Percentiles rank a stretch among this genome's conserved stretches.
phyloP scores from a whole-genome alignment of 2,113 vertebrate genomes.

The Illadopsis cleaveri region DNA sequence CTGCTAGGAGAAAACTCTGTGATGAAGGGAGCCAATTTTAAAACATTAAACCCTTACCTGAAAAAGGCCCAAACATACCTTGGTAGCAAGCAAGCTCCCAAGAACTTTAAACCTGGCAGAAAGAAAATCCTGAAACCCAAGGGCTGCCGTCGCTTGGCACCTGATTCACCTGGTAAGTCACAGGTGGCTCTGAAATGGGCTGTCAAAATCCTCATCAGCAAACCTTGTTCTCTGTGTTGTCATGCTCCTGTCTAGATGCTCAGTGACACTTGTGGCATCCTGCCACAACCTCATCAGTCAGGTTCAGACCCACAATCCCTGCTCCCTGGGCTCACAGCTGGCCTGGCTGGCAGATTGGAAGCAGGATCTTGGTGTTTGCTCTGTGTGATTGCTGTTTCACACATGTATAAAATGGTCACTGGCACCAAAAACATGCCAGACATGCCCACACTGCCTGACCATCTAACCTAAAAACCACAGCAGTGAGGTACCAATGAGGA shows the following conservation, averaged over 20 bases:
- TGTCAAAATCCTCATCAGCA: neutral
- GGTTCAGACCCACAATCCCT: neutral
- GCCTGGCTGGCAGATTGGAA: neutral
- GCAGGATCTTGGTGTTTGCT: neutral
- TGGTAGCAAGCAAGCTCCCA: neutral
- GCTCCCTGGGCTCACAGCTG: neutral
- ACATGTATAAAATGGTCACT: accelerated
- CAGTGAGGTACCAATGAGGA: neutral
- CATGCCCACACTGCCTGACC: neutral
- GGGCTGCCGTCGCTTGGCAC: neutral
- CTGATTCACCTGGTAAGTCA: neutral
- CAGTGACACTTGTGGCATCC: neutral
- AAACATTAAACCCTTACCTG: neutral
- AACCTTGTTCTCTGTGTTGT: neutral
- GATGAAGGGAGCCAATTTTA: neutral
- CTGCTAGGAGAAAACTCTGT: neutral
- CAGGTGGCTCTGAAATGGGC: neutral
- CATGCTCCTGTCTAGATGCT: neutral
- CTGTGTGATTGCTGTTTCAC: neutral
- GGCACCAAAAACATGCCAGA: neutral
- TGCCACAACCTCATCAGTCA: neutral
- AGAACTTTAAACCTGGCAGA: neutral
- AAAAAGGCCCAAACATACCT: neutral
- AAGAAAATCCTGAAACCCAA: neutral
- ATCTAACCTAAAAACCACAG: accelerated